phyloP scores from a whole-genome alignment of 23 tunicate genomes.

The Oikopleura albicans region DNA sequence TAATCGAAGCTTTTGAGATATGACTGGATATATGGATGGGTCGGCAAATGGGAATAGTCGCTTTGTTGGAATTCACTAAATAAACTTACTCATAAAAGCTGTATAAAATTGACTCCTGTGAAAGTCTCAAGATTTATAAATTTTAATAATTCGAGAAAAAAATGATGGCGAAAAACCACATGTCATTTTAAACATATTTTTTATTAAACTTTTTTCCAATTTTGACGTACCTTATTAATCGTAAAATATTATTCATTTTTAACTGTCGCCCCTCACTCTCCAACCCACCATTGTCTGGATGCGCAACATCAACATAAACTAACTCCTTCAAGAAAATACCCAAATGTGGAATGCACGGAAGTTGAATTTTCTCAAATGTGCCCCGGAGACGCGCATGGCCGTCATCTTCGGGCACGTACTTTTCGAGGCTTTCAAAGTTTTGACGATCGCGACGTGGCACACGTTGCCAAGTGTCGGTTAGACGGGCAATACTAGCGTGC shows the following conservation, averaged over 20 bases:
- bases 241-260: slow-evolving; percentile 85
- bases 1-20: slow-evolving; percentile 67
- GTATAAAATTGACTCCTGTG: no score
- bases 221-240: slow-evolving; percentile 28
- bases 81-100: no score
- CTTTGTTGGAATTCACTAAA: background rate
- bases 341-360: slow-evolving; percentile 89
- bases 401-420: slow-evolving; percentile 48
- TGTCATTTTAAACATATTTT: no score
- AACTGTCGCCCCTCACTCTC: slow-evolving; percentile 48
- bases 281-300: slow-evolving; percentile 85
- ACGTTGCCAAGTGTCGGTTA: slow-evolving; percentile 58
- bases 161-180: no score
- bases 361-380: slow-evolving; percentile 37
- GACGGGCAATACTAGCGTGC: slow-evolving; percentile 51
- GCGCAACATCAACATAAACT: slow-evolving; percentile 73
- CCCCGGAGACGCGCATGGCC: slow-evolving; percentile 35
- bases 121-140: no score
- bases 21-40: slow-evolving; percentile 48
- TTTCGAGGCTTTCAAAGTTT: slow-evolving; percentile 13
- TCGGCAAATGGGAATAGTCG: slow-evolving; percentile 30
- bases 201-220: no score
- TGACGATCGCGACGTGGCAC: background rate
- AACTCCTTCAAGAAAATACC: slow-evolving; percentile 71
- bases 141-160: no score